phyloP scores from a whole-genome alignment of 2,113 vertebrate genomes.

The Heterotilapia buettikoferi region DNA sequence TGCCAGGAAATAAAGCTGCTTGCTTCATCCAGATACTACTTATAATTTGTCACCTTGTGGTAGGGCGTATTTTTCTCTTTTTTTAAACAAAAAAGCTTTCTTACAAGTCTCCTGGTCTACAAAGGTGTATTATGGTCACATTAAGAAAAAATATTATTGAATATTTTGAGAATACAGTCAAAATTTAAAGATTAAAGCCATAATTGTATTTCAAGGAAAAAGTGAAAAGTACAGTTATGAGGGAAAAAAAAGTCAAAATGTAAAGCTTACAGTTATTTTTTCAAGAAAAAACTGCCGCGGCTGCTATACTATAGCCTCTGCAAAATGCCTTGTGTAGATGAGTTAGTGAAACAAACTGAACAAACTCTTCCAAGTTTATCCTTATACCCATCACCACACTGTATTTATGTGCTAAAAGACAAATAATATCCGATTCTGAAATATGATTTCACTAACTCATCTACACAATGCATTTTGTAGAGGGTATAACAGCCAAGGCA shows the following conservation, averaged over 20 bases:
- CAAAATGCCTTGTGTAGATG: not conserved
- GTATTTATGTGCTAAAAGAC: not conserved
- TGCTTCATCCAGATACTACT: not conserved
- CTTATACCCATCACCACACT: not conserved
- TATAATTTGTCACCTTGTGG: not conserved
- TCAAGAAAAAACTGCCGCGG: fast-evolving
- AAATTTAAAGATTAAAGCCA: not conserved
- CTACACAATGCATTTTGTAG: not conserved
- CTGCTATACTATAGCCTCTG: not conserved
- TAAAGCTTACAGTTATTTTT: not conserved
- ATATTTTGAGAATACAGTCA: not conserved
- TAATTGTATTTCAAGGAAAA: not conserved
- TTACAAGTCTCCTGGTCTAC: not conserved
- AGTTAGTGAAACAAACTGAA: not conserved
- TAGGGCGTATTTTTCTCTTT: not conserved
- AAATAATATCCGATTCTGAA: not conserved
- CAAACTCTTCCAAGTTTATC: not conserved
- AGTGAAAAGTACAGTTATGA: fast-evolving
- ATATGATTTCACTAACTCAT: not conserved
- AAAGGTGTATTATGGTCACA: not conserved
- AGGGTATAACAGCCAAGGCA: not conserved
- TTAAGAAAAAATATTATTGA: not conserved
- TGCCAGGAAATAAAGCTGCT: not conserved
- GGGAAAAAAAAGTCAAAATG: fast-evolving
- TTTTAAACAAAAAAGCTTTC: not conserved